These are phyloP conservation scores for Serrognathus titanus DNA, from an alignment of 2,888 invertebrate genomes.

Conservation along the genomic window DNA sequence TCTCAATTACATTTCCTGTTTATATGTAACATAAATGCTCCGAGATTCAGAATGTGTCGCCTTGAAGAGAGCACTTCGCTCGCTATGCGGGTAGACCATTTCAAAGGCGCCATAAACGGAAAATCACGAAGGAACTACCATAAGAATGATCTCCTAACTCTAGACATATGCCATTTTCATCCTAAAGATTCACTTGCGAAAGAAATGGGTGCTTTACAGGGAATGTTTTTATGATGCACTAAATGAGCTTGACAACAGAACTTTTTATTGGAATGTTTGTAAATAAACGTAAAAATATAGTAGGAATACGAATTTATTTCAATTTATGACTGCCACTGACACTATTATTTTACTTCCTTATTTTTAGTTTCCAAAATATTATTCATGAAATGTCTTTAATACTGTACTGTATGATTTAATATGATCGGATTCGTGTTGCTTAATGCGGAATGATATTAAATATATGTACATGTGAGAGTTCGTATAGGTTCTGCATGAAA, in stretches of 20 bases:
- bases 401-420: too few relatives aligned
- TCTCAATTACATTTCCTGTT: constrained; percentile 35
- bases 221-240: constrained; percentile 30
- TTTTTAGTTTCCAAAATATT: neutral
- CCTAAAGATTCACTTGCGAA: constrained; percentile 27
- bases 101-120: constrained; percentile 31
- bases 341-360: neutral
- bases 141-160: constrained; percentile 25
- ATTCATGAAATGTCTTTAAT: too few relatives aligned
- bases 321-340: neutral
- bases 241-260: constrained; percentile 21
- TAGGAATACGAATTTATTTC: neutral
- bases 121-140: constrained; percentile 28
- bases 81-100: constrained; percentile 26
- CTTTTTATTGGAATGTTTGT: constrained; percentile 33
- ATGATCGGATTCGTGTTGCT: too few relatives aligned
- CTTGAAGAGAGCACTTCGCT: constrained; percentile 28
- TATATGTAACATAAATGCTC: constrained; percentile 29
- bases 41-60: constrained; percentile 24
- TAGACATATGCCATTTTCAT: constrained; percentile 32
- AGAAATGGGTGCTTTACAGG: constrained; percentile 13
- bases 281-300: constrained; percentile 31
- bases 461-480: too few relatives aligned
- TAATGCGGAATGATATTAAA: too few relatives aligned
- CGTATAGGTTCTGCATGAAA: neutral